Base-by-base conservation (phyloP, 1,140 invertebrate species). In the Thalassaphorura encarpata region DNA sequence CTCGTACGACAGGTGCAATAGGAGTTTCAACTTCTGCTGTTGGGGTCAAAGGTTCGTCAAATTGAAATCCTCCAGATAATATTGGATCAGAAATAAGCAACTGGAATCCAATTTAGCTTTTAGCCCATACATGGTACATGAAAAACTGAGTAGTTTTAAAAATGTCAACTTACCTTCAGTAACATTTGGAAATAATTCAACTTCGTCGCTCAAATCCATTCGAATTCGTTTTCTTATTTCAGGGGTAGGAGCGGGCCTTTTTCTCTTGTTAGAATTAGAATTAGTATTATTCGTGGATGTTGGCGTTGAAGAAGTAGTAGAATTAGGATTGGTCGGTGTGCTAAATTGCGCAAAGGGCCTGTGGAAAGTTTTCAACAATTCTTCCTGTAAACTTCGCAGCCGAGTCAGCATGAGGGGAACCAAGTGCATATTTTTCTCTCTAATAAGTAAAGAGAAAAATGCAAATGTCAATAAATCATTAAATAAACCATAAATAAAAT, bases 391-490 rank as follows among this genome's bases (percentile, higher is more conserved):
- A 42, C 79, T 76, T 68, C 87, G 83, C 52, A 95, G 73, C 57
- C 90, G 77, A 68, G 85, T 79, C 45, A 95, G 71, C 82, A 93
- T 85, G 18, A 92, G 70, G 2, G 90, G 89, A 24, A 95, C 88
- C 62, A 97, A 73, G 62, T 81, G 80, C 41, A 81, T 78, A 70
- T 96, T 97, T 64, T 87, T 78, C 59, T 97, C 93, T 61, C 90
- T 83, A 70, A 40, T 2, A 66, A 63, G 55, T 69, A 69, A 47
- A 69, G 67, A 29, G 66, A 27, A 73, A 75, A 52, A 69, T 66
- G 49, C 53, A 54, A 42, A 47, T 51, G 61, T 67, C 60, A 53
- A 36, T 41, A 50, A 27, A 13, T 15, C 19, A 48, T 29, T 5
- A 19, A 33, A 13, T 23, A 48, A 27, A 48, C 18, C 8, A 18